Conservation (phyloP, 2,113 vertebrate species). For the Cygnus atratus region DNA sequence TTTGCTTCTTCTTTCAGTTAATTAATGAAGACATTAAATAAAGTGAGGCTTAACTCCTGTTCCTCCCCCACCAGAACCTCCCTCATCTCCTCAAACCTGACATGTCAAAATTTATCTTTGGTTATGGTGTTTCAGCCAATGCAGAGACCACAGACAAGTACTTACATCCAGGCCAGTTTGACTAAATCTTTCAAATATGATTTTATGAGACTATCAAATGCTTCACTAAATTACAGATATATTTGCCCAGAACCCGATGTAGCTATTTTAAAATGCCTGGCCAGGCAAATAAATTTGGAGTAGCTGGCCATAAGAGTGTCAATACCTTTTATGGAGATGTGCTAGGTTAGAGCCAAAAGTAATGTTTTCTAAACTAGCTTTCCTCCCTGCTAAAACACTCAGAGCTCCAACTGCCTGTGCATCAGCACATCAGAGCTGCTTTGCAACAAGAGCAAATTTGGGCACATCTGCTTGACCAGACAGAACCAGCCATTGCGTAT, state of each 20-base stretch:
- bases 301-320: not conserved
- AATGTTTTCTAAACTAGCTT: not conserved
- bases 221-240: conserved; percentile 14
- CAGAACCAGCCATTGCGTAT: not conserved
- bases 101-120: not conserved
- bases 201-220: conserved; percentile 26
- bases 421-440: not conserved
- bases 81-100: not conserved
- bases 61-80: not conserved
- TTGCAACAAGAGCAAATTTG: not conserved
- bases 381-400: not conserved
- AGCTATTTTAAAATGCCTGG: not conserved
- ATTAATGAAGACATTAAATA: not conserved
- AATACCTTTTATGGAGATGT: not conserved
- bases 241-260: not conserved
- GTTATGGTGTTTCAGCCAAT: not conserved
- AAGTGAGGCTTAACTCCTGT: not conserved
- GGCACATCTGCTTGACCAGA: not conserved
- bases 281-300: not conserved
- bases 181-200: conserved; percentile 15
- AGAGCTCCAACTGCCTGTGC: not conserved
- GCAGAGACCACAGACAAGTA: not conserved
- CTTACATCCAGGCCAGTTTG: not conserved
- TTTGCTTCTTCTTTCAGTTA: not conserved
- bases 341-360: not conserved